Conservation (phyloP, 2,113 vertebrate species). For the Chiloscyllium plagiosum region DNA sequence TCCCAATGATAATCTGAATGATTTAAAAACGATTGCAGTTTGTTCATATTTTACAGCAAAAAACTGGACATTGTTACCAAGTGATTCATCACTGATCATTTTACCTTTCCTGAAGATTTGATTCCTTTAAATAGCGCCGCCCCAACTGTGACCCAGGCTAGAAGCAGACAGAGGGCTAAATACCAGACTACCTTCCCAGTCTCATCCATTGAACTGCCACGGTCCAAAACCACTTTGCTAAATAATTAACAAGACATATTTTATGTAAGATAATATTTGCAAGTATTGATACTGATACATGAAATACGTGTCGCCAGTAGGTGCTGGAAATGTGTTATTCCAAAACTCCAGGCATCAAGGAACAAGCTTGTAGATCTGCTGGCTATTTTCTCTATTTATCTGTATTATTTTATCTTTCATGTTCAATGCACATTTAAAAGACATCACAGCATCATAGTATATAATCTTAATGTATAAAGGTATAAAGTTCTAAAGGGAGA, state of each 20-base stretch:
- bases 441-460: no score
- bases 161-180: not conserved
- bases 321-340: not conserved
- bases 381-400: not conserved
- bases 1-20: not conserved
- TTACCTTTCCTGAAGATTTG: constrained; percentile 92
- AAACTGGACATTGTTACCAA: not conserved
- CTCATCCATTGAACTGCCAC: not conserved
- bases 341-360: not conserved
- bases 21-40: not conserved
- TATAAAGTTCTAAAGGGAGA: no score
- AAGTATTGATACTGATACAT: not conserved
- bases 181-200: not conserved
- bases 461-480: no score
- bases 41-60: not conserved
- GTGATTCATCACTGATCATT: not conserved
- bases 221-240: not conserved
- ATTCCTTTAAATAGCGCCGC: constrained; percentile 80
- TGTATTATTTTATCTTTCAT: no score
- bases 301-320: not conserved
- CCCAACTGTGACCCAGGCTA: constrained; percentile 55
- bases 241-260: not conserved
- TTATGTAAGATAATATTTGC: not conserved
- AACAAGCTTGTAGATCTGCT: not conserved
- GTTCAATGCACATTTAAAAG: no score